These are phyloP conservation scores for Excalfactoria chinensis DNA, from an alignment of 2,113 vertebrate species.

Conservation along the genomic window DNA sequence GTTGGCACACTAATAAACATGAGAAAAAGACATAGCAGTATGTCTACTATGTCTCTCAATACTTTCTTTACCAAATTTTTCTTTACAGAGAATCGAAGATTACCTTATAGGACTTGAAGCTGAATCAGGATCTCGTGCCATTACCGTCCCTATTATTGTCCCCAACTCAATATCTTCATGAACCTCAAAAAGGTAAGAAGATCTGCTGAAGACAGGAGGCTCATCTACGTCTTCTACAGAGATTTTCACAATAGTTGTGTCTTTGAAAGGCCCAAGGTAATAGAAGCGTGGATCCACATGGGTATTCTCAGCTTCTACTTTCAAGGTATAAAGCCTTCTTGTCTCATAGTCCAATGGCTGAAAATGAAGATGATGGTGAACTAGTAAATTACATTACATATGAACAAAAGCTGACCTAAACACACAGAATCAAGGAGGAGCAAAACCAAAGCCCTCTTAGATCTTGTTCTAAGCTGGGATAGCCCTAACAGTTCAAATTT, in stretches of 20 bases:
- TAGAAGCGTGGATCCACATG: constrained; percentile 85
- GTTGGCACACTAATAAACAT: neutral
- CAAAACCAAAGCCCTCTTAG: neutral
- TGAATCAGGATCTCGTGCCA: constrained; percentile 84
- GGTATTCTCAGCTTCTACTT: constrained; percentile 83
- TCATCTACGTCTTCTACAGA: constrained; percentile 85
- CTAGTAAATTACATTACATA: neutral
- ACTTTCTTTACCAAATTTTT: neutral
- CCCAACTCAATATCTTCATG: constrained; percentile 85
- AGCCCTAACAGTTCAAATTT: neutral
- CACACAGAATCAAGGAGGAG: neutral
- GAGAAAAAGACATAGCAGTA: neutral
- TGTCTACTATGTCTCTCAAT: neutral
- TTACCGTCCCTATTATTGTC: constrained; percentile 84
- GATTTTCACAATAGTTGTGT: constrained; percentile 84
- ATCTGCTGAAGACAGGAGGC: constrained; percentile 82
- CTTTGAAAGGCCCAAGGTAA: constrained; percentile 85
- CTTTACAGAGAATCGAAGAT: neutral
- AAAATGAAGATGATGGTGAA: neutral
- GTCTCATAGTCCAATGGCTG: constrained; percentile 84
- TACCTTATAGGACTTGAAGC: constrained; percentile 81
- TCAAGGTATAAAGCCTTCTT: constrained; percentile 81
- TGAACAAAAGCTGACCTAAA: neutral
- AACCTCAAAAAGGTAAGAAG: constrained; percentile 84
- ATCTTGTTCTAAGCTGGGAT: neutral